Conservation (phyloP, 2,113 vertebrate genomes). For the Rhea pennata region DNA sequence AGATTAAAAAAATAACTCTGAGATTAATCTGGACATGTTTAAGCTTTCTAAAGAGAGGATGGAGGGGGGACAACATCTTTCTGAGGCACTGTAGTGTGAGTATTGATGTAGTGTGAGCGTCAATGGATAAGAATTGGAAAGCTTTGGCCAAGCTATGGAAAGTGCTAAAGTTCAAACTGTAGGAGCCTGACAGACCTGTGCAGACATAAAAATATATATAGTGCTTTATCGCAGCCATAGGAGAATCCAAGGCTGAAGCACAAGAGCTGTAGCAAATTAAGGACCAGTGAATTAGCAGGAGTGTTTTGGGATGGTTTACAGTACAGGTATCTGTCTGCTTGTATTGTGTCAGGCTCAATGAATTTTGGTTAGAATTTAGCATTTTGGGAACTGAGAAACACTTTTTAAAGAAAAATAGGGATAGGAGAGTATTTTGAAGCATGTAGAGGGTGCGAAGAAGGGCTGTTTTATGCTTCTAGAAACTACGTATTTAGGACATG, state of each 20-base stretch:
- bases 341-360: background rate
- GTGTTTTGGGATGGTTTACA: background rate
- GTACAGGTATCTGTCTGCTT: background rate
- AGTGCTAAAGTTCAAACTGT: background rate
- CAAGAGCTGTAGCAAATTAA: background rate
- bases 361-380: background rate
- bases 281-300: background rate
- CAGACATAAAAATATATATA: background rate
- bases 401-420: background rate
- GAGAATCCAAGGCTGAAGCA: background rate
- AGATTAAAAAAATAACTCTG: background rate
- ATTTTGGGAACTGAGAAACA: background rate
- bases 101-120: background rate
- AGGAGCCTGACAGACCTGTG: background rate
- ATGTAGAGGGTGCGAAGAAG: background rate
- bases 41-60: background rate
- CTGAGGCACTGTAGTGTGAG: background rate
- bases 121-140: background rate
- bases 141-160: background rate
- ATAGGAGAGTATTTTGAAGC: background rate
- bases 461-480: constrained; percentile 1
- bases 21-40: background rate
- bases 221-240: background rate
- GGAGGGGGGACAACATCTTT: background rate
- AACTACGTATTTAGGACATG: constrained; percentile 4